Percentiles rank a stretch among this genome's conserved stretches.
Evolutionary conservation across 2,888 invertebrate species (phyloP).

Genomic region (Microctonus hyperodae): DNA sequence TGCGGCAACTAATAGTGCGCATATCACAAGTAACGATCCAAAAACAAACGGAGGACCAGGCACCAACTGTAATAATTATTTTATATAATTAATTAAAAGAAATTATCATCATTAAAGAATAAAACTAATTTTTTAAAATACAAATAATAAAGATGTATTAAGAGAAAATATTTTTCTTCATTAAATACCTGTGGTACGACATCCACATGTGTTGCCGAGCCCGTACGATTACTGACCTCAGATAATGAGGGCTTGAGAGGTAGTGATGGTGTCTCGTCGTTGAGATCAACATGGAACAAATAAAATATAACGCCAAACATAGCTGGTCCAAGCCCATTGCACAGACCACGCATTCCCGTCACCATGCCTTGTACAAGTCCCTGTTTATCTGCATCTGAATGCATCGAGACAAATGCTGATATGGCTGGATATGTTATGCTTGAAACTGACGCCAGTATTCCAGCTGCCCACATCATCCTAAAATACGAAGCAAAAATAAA

Average conservation of each 20-base stretch:
- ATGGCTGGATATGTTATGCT: slow-evolving; percentile 99
- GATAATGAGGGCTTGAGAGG: slow-evolving; percentile 61
- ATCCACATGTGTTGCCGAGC: slow-evolving; percentile 63
- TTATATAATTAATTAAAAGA: slow-evolving; percentile 5
- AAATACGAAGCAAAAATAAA: slow-evolving; percentile 23
- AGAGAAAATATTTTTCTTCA: background rate
- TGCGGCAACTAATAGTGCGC: slow-evolving; percentile 91
- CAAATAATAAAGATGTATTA: background rate
- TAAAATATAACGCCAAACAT: slow-evolving; percentile 99
- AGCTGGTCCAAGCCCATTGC: slow-evolving; percentile 98
- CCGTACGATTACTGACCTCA: slow-evolving; percentile 61
- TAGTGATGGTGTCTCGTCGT: slow-evolving; percentile 69
- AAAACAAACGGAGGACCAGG: slow-evolving; percentile 99
- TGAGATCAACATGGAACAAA: slow-evolving; percentile 96
- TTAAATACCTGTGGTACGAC: slow-evolving; percentile 64
- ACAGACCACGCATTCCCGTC: slow-evolving; percentile 97
- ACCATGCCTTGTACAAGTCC: slow-evolving; percentile 97
- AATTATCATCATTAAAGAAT: slow-evolving; percentile 1
- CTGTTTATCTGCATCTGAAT: slow-evolving; percentile 97
- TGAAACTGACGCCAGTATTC: slow-evolving; percentile 93
- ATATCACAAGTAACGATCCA: slow-evolving; percentile 95
- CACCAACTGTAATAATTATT: slow-evolving; percentile 71
- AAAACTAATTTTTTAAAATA: slow-evolving; percentile 3
- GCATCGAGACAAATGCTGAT: slow-evolving; percentile 97
- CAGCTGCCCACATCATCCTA: slow-evolving; percentile 99